A percentile compares a stretch with the other conserved stretches of the same genome.
Conservation (phyloP, 2,797 vertebrate species). For the Ateles fusciceps region DNA sequence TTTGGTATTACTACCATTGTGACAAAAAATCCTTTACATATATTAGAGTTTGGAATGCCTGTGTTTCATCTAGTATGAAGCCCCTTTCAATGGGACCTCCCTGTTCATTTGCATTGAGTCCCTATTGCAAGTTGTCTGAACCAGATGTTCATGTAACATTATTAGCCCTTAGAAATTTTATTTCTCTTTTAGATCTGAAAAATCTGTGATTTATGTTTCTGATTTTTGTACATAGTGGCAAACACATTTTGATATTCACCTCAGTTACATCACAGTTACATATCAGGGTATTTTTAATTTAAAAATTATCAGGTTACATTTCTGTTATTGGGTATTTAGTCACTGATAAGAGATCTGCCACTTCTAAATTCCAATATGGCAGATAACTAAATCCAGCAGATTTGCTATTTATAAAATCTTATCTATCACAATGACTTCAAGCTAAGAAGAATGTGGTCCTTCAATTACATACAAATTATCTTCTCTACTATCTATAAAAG, state of each 20-base stretch:
- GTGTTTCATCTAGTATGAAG: background rate
- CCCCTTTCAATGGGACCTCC: background rate
- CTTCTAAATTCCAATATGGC: background rate
- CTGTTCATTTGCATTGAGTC: background rate
- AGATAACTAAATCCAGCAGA: conserved; percentile 37
- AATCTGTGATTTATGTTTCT: background rate
- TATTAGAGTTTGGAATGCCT: background rate
- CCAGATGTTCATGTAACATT: background rate
- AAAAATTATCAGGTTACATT: background rate
- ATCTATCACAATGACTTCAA: background rate
- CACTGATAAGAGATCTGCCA: background rate
- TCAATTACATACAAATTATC: conserved; percentile 13
- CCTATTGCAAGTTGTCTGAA: background rate
- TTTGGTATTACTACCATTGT: background rate
- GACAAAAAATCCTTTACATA: background rate
- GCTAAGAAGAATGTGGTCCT: background rate
- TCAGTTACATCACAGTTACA: background rate
- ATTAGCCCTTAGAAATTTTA: background rate
- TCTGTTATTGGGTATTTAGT: conserved; percentile 8
- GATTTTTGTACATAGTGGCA: background rate
- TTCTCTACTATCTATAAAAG: background rate
- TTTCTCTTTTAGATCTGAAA: background rate
- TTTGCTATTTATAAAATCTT: conserved; percentile 33
- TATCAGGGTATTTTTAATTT: background rate
- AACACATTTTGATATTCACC: background rate